phyloP scores from a whole-genome alignment of 1,140 invertebrate species.

The Papilio polytes region DNA sequence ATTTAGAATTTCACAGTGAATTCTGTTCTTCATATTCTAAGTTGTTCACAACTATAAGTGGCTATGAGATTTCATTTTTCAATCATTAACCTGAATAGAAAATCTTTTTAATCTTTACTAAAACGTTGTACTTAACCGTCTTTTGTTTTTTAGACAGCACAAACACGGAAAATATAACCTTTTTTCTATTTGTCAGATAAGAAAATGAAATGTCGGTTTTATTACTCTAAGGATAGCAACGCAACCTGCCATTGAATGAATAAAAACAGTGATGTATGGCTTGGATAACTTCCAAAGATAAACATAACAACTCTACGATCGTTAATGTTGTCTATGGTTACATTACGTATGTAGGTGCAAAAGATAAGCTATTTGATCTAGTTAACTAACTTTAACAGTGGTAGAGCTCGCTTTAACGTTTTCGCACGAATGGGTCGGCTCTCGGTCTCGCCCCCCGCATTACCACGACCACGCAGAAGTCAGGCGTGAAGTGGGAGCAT shows the following conservation, averaged over 20 bases:
- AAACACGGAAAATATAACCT: not conserved
- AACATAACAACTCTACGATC: conserved; percentile 16
- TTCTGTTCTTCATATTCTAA: too few species aligned
- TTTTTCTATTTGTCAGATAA: not conserved
- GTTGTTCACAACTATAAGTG: too few species aligned
- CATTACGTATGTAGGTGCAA: not conserved
- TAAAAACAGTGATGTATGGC: conserved; percentile 15
- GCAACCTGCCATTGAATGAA: conserved; percentile 18
- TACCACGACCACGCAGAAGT: too few species aligned
- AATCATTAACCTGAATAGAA: too few species aligned
- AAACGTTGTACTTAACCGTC: not conserved
- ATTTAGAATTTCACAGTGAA: not conserved
- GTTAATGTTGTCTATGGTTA: not conserved
- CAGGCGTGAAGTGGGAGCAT: too few species aligned
- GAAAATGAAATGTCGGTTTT: conserved; percentile 9
- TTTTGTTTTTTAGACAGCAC: not conserved
- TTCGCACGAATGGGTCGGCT: too few species aligned
- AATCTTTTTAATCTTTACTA: too few species aligned
- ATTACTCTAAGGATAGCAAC: conserved; percentile 6
- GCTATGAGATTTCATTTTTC: too few species aligned
- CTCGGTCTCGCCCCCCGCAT: too few species aligned
- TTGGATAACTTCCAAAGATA: conserved; percentile 18
- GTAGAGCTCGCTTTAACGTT: too few species aligned
- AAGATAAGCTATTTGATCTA: not conserved
- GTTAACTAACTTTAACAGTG: too few species aligned